Evolutionary conservation across 2,888 invertebrate species (phyloP).

Genomic region (Pinctada fucata): DNA sequence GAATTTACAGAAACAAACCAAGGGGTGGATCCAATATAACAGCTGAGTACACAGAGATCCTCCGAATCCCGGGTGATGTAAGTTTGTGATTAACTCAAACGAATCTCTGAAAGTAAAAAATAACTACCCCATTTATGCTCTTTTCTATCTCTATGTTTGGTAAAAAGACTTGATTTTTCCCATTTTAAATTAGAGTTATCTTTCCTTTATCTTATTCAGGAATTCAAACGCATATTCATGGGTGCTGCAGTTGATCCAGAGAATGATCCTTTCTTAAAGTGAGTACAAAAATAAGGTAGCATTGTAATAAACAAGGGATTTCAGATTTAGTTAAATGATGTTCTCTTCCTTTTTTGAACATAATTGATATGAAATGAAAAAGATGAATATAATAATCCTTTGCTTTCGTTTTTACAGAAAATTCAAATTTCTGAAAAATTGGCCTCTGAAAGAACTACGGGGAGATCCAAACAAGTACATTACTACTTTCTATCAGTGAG

Average conservation of each 20-base stretch:
- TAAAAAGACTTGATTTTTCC: background rate
- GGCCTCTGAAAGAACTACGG: constrained; percentile 19
- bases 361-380: no score
- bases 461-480: constrained; percentile 22
- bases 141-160: no score
- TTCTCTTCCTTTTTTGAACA: no score
- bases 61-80: constrained; percentile 64
- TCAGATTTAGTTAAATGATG: no score
- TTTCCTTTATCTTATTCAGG: constrained; percentile 47
- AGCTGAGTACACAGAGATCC: constrained; percentile 64
- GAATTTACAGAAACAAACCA: constrained; percentile 59
- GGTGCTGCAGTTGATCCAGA: constrained; percentile 66
- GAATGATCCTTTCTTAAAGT: constrained; percentile 64
- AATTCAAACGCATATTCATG: constrained; percentile 67
- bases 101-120: no score
- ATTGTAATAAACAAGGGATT: no score
- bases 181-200: background rate
- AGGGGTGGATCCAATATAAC: constrained; percentile 65
- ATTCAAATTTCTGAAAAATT: constrained; percentile 11
- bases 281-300: no score
- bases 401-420: constrained; percentile 9
- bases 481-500: constrained; percentile 25
- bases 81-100: no score
- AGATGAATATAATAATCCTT: no score
- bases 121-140: no score